Evolutionary conservation across 2,797 vertebrate genomes (phyloP).

Genomic region (Alcedo quadribrachys): DNA sequence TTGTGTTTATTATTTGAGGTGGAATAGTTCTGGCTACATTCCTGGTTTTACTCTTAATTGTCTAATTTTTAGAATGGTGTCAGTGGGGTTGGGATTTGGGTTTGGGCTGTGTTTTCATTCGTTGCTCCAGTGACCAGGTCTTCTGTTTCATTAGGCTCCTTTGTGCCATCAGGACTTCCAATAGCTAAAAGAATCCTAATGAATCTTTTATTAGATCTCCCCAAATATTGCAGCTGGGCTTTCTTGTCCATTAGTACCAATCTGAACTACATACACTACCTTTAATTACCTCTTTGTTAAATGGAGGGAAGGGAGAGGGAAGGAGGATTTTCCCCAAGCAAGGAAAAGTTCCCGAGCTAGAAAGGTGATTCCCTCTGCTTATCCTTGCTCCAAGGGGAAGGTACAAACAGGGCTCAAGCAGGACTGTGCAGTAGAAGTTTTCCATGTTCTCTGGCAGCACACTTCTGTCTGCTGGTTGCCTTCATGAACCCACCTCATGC

Average conservation of each 20-base stretch:
- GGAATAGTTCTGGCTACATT: constrained; percentile 52
- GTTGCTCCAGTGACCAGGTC: not conserved
- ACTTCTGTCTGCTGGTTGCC: not conserved
- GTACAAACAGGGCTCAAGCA: not conserved
- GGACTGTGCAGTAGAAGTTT: not conserved
- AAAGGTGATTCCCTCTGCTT: not conserved
- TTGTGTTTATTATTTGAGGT: constrained; percentile 67
- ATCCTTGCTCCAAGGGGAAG: not conserved
- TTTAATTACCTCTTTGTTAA: constrained; percentile 26
- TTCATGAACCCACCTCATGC: not conserved
- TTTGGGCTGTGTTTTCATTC: constrained; percentile 22
- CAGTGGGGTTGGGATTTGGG: not conserved
- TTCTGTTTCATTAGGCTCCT: constrained; percentile 41
- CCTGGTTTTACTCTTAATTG: constrained; percentile 46
- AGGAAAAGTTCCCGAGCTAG: not conserved
- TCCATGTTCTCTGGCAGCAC: not conserved
- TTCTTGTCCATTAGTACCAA: constrained; percentile 27
- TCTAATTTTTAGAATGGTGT: constrained; percentile 45
- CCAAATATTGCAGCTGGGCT: constrained; percentile 13
- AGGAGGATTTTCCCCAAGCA: not conserved
- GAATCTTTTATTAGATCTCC: constrained; percentile 41
- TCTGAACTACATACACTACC: not conserved
- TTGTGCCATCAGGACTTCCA: not conserved
- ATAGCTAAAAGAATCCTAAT: constrained; percentile 29
- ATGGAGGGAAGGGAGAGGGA: not conserved